These are phyloP conservation scores for Drymonia ruficornis DNA, from an alignment of 2,888 invertebrate species.

Conservation along the genomic window DNA sequence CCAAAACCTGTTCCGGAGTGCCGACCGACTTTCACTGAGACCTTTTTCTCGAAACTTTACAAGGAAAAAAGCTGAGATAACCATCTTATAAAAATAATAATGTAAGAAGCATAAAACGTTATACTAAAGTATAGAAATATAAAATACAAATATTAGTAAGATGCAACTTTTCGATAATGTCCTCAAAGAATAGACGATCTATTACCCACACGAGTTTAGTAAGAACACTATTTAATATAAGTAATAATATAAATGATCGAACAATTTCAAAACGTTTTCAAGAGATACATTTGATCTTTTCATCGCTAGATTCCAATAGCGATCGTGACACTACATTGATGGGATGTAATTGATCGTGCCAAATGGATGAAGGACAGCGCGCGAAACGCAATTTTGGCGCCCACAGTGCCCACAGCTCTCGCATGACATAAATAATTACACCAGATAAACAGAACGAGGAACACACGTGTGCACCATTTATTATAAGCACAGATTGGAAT, in stretches of 20 bases:
- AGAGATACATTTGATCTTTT: background rate
- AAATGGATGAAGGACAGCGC: conserved; percentile 33
- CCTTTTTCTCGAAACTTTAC: conserved; percentile 48
- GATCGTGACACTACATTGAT: conserved; percentile 35
- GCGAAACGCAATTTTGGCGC: conserved; percentile 45
- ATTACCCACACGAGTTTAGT: no score
- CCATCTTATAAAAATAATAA: background rate
- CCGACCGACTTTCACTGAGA: conserved; percentile 58
- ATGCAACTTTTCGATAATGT: no score
- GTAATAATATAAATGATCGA: no score
- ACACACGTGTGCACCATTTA: conserved; percentile 11
- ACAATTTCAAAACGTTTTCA: background rate
- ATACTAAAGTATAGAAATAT: no score
- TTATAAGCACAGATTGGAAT: conserved; percentile 3
- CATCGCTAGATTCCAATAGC: conserved; percentile 8
- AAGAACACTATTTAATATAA: no score
- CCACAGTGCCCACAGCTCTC: conserved; percentile 43
- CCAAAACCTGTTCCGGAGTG: conserved; percentile 60
- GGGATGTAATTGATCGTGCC: conserved; percentile 40
- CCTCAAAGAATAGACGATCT: no score
- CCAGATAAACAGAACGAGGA: conserved; percentile 3
- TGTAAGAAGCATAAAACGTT: no score
- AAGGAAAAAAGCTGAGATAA: conserved; percentile 45
- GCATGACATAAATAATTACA: conserved; percentile 25
- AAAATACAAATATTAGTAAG: no score